phyloP scores from a whole-genome alignment of 2,113 vertebrate genomes.

The Elephas maximus region DNA sequence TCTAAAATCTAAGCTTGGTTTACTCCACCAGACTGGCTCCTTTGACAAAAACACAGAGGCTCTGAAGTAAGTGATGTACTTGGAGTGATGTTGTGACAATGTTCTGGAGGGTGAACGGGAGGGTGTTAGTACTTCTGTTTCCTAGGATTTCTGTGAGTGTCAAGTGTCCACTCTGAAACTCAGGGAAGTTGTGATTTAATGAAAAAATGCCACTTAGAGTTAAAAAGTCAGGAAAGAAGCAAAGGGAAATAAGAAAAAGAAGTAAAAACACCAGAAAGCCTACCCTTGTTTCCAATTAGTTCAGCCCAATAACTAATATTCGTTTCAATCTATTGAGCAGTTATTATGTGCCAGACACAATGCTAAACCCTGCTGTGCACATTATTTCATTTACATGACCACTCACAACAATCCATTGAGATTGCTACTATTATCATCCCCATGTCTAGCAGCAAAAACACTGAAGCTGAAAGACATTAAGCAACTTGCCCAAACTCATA shows the following conservation, averaged over 20 bases:
- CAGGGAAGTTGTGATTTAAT: background rate
- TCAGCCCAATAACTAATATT: background rate
- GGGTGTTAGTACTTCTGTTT: background rate
- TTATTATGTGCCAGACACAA: fast-evolving
- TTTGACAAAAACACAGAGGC: background rate
- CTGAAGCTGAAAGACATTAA: background rate
- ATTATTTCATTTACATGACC: background rate
- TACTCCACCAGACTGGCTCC: background rate
- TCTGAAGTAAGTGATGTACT: background rate
- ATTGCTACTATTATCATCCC: background rate
- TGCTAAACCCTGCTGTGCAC: background rate
- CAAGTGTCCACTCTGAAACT: background rate
- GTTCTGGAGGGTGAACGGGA: background rate
- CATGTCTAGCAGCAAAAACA: background rate
- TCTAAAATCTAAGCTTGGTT: background rate
- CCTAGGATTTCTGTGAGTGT: background rate
- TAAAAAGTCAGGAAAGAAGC: background rate
- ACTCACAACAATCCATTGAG: background rate
- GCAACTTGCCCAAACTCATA: background rate
- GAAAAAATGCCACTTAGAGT: background rate
- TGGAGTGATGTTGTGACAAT: background rate
- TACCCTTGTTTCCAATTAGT: background rate
- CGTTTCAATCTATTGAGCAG: background rate
- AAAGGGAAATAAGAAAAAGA: background rate
- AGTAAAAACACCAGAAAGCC: background rate